Base-by-base conservation (phyloP, 2,888 invertebrate species). In the Drymonia ruficornis region DNA sequence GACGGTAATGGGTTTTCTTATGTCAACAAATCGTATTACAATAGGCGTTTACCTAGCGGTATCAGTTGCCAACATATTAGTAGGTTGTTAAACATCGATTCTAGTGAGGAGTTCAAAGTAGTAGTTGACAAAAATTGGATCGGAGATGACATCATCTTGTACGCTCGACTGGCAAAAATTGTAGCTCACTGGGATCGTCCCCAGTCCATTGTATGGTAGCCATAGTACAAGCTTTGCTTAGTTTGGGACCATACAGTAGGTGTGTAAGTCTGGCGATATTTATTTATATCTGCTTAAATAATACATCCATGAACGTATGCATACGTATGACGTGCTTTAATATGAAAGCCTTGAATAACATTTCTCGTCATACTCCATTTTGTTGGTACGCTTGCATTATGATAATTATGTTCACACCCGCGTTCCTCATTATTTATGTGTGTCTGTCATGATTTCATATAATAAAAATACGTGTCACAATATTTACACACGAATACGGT, bases 1-100 rank as follows among this genome's bases (percentile, higher is more conserved):
- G 76, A 63, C 73, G 64, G 78, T 84, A 84, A 85, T 84, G 82
- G 82, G 78, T 82, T 84, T 83, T 80, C 84, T 83, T 78, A 70
- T 83, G 82, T 84, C 83, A 84, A 85, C 85, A 84, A 74, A 77
- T 80, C 76, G 72, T 67, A 71, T 74, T 63, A 65, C 70, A 66
- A 65, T 67, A 65, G 70, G 53, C 59, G 62, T 49, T 57, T 52
- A 59, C 38, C 56, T 63, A 61, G 42, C 51, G 45, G 49, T 50
- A 58, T 19, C 52, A 47, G 49, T 49, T 42, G 54, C 15, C 28
- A 45, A 31, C 31, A 31, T 31, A 31, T 31, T 36, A 36, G 36
- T n/a, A 8, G 18, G 19, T 12, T 42, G 42, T 42, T 42, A 18
- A 42, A 42, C 16, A 42, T 42, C 19, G 42, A 36, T 13, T 36